Evolutionary conservation across 2,797 vertebrate genomes (phyloP), one percentile per base, ranked within the genome.

Genomic region (Thripadectes ignobilis): DNA sequence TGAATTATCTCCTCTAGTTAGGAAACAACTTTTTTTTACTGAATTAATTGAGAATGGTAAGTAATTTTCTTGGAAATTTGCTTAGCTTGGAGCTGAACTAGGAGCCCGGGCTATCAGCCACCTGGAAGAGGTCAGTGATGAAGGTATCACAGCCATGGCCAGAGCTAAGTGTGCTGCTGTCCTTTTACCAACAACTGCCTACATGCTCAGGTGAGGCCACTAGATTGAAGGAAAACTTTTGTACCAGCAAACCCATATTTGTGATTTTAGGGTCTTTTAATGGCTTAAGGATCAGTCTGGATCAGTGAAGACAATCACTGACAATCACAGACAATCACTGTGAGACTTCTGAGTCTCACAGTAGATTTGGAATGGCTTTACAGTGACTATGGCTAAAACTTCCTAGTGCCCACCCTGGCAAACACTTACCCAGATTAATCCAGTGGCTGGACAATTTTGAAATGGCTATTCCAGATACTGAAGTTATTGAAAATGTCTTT

Each of bases 141-240:
- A 98, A 86, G 99, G 99, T 36, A 99, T 99, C 5, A 36, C 79
- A 48, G 99, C 99, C 9, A 99, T 99, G 98, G 99, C 98, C 68
- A 97, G 32, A 7, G 97, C 98, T 38, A 93, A 95, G 69, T 99
- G 98, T 0, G 98, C 98, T 0, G 99, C 99, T 2, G 95, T 99
- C 57, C 98, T 99, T 8, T 97, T 99, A 48, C 99, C 99, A 26
- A 99, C 99, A 24, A 99, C 99, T 7, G 99, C 99, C 52, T 99
- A 99, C 95, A 99, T 99, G 89, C 98, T 99, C 29, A 98, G 99
- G 99, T 99, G 98, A 97, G 73, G 54, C 30, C 21, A 1, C 52
- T 71, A 17, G 69, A 29, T 2, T 7, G 22, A 21, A 41, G 52
- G 27, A 54, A 29, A 55, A 7, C 29, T 36, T 71, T 19, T 41